A percentile compares a stretch with the other conserved stretches of the same genome.
Evolutionary conservation across 2,888 invertebrate genomes (phyloP).

Genomic region (Cataglyphis cursor): DNA sequence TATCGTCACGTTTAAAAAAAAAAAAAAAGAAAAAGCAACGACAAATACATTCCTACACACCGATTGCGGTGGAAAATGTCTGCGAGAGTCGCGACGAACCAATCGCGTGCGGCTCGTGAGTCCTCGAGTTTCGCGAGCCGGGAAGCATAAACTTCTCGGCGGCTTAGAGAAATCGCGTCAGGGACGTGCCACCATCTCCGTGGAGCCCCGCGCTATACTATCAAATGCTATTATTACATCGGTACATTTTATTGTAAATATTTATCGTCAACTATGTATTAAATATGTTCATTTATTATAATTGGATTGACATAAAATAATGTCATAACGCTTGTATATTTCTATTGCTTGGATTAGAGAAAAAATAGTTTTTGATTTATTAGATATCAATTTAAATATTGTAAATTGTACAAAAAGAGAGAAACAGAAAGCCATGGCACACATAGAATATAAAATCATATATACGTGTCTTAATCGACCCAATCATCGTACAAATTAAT

Average conservation of each 20-base stretch:
- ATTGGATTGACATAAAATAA: neutral
- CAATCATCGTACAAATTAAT: no score
- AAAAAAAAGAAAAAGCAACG: neutral
- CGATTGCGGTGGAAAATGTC: conserved; percentile 81
- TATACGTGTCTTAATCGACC: neutral
- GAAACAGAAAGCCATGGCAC: neutral
- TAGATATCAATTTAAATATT: neutral
- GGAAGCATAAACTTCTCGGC: conserved; percentile 80
- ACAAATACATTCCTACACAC: conserved; percentile 62
- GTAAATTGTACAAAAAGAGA: neutral
- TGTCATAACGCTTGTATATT: neutral
- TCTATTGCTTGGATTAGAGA: neutral
- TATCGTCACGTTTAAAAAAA: neutral
- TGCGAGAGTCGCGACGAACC: conserved; percentile 65
- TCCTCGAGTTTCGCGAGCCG: conserved; percentile 71
- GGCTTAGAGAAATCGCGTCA: conserved; percentile 86
- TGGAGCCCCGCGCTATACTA: neutral
- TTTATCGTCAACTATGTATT: neutral
- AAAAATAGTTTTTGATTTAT: neutral
- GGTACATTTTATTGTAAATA: neutral
- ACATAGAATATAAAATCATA: neutral
- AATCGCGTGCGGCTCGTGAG: conserved; percentile 69
- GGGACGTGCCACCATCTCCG: conserved; percentile 75
- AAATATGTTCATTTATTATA: neutral
- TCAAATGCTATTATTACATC: neutral